These are phyloP conservation scores for Xylota sylvarum DNA, from an alignment of 2,888 invertebrate species.

Conservation along the genomic window DNA sequence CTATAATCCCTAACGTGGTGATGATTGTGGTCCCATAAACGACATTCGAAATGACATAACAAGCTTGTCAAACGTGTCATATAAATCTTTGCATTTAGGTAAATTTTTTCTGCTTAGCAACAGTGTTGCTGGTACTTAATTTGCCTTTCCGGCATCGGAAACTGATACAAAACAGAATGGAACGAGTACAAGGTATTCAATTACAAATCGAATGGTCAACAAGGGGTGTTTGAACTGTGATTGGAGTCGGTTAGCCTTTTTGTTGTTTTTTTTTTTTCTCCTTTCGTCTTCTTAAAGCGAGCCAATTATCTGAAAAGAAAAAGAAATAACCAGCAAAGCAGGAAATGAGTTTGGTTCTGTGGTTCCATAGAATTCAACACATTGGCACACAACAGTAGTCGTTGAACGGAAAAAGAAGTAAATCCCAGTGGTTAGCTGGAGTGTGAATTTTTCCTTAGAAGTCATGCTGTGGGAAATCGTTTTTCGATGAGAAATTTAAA, in stretches of 20 bases:
- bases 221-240: constrained; percentile 50
- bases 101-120: background rate
- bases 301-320: constrained; percentile 65
- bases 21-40: constrained; percentile 13
- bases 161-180: constrained; percentile 20
- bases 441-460: constrained; percentile 69
- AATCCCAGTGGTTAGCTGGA: constrained; percentile 35
- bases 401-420: background rate
- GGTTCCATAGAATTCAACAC: constrained; percentile 63
- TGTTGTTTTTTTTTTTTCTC: too few relatives aligned
- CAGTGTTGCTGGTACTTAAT: constrained; percentile 15
- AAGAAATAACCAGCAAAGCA: constrained; percentile 51
- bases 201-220: constrained; percentile 60
- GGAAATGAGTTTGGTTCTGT: constrained; percentile 74
- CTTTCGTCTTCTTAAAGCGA: constrained; percentile 39
- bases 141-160: constrained; percentile 50
- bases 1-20: constrained; percentile 35
- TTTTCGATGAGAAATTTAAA: constrained; percentile 72
- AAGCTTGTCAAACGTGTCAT: constrained; percentile 15
- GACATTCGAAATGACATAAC: constrained; percentile 14
- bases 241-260: constrained; percentile 47
- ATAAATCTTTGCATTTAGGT: constrained; percentile 12
- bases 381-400: constrained; percentile 9
- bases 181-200: constrained; percentile 52
- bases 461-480: constrained; percentile 53